Evolutionary conservation across 2,888 invertebrate genomes (phyloP).

Genomic region (Germaria angustata): DNA sequence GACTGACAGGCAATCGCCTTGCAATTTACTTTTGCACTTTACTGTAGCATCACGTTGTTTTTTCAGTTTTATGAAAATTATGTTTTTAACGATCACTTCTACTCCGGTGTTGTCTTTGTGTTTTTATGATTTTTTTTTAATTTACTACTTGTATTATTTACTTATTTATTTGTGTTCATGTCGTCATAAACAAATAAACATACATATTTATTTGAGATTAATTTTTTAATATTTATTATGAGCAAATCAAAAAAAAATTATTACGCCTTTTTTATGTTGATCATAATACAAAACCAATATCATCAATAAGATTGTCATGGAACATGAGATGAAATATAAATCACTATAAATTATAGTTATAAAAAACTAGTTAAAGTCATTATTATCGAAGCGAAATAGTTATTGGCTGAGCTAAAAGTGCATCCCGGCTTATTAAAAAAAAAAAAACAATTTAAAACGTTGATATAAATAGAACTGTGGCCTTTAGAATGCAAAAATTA

Average conservation of each 20-base stretch:
- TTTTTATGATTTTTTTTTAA: slow-evolving; percentile 20
- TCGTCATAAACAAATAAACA: slow-evolving; percentile 15
- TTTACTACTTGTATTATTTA: slow-evolving; percentile 11
- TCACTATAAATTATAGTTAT: not conserved
- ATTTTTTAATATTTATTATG: slow-evolving; percentile 24
- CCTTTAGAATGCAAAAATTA: not conserved
- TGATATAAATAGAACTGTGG: slow-evolving; percentile 10
- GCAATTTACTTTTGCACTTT: not conserved
- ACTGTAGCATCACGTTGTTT: not conserved
- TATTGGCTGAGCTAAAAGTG: not conserved
- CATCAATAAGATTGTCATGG: slow-evolving; percentile 46
- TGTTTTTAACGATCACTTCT: slow-evolving; percentile 1
- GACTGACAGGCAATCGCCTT: too few relatives aligned
- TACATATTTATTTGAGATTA: slow-evolving; percentile 14
- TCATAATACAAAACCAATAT: slow-evolving; percentile 27
- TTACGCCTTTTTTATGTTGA: slow-evolving; percentile 49
- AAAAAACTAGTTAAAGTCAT: slow-evolving; percentile 9
- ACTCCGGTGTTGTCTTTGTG: not conserved
- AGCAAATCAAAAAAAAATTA: slow-evolving; percentile 31
- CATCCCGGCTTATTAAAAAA: not conserved
- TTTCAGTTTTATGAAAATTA: slow-evolving; percentile 19
- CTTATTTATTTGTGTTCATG: not conserved
- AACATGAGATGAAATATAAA: slow-evolving; percentile 35
- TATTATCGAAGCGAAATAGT: not conserved
- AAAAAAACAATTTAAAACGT: not conserved